phyloP scores from a whole-genome alignment of 2,113 vertebrate genomes.

The Atherinomorus stipes region DNA sequence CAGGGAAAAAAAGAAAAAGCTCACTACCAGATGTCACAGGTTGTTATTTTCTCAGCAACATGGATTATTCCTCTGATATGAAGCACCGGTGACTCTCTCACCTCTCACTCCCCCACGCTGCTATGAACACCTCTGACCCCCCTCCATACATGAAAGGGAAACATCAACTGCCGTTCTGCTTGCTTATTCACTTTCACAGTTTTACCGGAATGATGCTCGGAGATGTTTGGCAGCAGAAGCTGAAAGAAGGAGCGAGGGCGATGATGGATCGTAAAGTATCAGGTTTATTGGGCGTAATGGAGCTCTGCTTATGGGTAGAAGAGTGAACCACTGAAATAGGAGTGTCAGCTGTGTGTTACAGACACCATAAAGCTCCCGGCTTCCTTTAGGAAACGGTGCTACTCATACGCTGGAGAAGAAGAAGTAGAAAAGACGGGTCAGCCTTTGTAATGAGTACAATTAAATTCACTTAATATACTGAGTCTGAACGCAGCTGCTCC shows the following conservation, averaged over 20 bases:
- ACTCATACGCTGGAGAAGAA: slow-evolving; percentile 9
- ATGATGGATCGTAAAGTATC: slow-evolving; percentile 64
- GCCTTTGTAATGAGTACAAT: not conserved
- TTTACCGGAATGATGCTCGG: slow-evolving; percentile 42
- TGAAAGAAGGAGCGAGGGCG: slow-evolving; percentile 22
- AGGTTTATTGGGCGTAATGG: slow-evolving; percentile 69
- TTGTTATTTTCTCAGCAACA: slow-evolving; percentile 26
- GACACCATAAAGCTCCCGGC: slow-evolving; percentile 21
- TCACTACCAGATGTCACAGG: slow-evolving; percentile 55
- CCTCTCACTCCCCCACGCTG: slow-evolving; percentile 13
- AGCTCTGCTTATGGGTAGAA: slow-evolving; percentile 62
- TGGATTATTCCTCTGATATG: slow-evolving; percentile 65
- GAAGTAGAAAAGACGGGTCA: not conserved
- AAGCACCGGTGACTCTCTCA: slow-evolving; percentile 12
- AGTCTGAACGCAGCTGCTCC: not conserved
- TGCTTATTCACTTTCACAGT: slow-evolving; percentile 30
- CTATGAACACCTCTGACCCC: slow-evolving; percentile 43
- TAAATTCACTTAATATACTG: not conserved
- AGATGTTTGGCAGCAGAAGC: slow-evolving; percentile 39
- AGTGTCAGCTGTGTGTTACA: slow-evolving; percentile 33
- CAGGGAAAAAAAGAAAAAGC: slow-evolving; percentile 20
- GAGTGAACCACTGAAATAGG: slow-evolving; percentile 31
- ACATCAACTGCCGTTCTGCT: slow-evolving; percentile 38
- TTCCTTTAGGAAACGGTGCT: not conserved
- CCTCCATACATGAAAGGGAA: slow-evolving; percentile 50